Evolutionary conservation across 1,140 invertebrate species (phyloP).

Genomic region (Globodera rostochiensis): DNA sequence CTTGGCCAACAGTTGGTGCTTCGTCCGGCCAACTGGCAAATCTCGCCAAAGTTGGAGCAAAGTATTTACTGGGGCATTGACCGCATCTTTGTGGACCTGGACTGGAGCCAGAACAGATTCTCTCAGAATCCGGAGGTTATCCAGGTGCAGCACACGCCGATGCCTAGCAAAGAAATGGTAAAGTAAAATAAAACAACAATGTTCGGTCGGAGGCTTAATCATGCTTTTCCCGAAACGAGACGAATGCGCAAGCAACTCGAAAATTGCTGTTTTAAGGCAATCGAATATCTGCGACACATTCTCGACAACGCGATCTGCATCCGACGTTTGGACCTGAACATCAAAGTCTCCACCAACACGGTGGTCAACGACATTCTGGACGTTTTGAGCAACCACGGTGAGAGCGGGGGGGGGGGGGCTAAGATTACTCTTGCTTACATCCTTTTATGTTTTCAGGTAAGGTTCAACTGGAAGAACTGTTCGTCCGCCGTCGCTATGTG

Average conservation of each 20-base stretch:
- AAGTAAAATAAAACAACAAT: not conserved
- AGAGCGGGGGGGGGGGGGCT: not conserved
- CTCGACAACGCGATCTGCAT: conserved; percentile 25
- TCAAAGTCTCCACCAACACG: conserved; percentile 32
- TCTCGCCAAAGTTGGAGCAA: conserved; percentile 39
- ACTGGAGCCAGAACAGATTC: conserved; percentile 36
- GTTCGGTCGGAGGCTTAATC: too few species aligned
- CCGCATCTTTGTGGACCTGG: conserved; percentile 34
- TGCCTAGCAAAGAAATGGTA: conserved; percentile 38
- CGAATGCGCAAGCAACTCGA: too few species aligned
- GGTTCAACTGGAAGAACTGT: conserved; percentile 49
- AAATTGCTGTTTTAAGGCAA: conserved; percentile 14
- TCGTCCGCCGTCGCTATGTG: conserved; percentile 50
- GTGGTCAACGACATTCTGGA: conserved; percentile 32
- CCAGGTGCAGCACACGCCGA: conserved; percentile 38
- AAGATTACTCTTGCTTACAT: not conserved
- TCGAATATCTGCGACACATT: conserved; percentile 33
- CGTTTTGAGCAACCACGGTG: conserved; percentile 19
- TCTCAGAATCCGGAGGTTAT: conserved; percentile 31
- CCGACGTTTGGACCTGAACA: conserved; percentile 32
- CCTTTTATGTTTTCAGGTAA: conserved; percentile 45
- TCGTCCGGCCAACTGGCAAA: conserved; percentile 40
- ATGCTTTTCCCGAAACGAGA: not conserved
- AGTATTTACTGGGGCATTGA: conserved; percentile 34
- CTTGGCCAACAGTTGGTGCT: conserved; percentile 13